Conservation (phyloP, 2,888 invertebrate species). For the Eristalinus aeneus region DNA sequence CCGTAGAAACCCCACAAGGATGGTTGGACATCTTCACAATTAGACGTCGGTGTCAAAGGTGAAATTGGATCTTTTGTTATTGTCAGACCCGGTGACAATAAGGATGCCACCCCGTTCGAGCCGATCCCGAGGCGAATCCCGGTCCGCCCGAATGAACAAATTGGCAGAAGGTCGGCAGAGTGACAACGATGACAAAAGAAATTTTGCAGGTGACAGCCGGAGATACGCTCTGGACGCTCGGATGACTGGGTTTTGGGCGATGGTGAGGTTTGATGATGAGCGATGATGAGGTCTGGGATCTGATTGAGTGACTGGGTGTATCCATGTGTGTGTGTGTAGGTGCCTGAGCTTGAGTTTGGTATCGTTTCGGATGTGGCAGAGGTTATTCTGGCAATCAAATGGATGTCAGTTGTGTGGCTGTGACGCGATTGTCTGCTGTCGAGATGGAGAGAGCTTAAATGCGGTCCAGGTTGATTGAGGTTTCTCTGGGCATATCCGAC, state of each 20-base stretch:
- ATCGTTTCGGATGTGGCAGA: background rate
- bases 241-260: conserved; percentile 3
- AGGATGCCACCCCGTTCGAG: background rate
- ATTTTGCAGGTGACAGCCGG: conserved; percentile 39
- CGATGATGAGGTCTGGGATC: background rate
- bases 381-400: background rate
- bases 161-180: conserved; percentile 42
- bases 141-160: conserved; percentile 43
- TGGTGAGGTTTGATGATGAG: background rate
- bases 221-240: conserved; percentile 18
- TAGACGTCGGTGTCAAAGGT: conserved; percentile 70
- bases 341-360: background rate
- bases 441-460: background rate
- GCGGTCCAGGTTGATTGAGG: background rate
- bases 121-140: background rate
- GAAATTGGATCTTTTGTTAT: conserved; percentile 71
- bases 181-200: conserved; percentile 48
- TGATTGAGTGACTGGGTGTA: background rate
- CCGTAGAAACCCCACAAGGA: conserved; percentile 68
- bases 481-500: background rate
- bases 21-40: conserved; percentile 70
- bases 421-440: background rate
- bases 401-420: background rate
- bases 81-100: conserved; percentile 46
- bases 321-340: background rate